Conservation (phyloP, 2,888 invertebrate genomes). For the Xestia sexstrigata region DNA sequence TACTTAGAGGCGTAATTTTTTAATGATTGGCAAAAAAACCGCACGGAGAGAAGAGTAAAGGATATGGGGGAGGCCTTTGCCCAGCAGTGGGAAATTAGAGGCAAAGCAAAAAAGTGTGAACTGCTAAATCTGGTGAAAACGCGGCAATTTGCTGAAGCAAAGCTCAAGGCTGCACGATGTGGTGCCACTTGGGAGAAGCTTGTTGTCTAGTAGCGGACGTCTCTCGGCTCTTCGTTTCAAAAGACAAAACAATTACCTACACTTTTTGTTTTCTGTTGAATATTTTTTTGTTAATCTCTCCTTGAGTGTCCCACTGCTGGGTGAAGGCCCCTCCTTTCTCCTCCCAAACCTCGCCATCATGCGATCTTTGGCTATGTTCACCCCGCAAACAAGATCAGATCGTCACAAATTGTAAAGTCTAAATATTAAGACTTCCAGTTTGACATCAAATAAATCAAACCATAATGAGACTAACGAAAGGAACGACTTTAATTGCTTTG, state of each 20-base stretch:
- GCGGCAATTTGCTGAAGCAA: no score
- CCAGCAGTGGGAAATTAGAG: no score
- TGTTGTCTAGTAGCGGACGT: neutral
- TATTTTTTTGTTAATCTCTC: neutral
- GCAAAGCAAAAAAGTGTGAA: no score
- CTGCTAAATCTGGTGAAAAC: no score
- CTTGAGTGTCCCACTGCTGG: neutral
- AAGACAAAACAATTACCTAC: neutral
- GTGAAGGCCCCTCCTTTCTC: neutral
- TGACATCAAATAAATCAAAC: slow-evolving; percentile 38
- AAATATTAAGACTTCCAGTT: slow-evolving; percentile 24
- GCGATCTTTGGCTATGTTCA: neutral
- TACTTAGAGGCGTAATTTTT: neutral
- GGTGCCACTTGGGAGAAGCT: no score
- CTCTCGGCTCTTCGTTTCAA: neutral
- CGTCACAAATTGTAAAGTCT: slow-evolving; percentile 4
- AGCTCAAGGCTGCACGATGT: no score
- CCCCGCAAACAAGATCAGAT: neutral
- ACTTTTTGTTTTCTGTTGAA: no score
- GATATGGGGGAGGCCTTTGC: no score
- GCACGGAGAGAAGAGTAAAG: neutral
- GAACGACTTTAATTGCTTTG: slow-evolving; percentile 44
- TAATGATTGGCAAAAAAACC: neutral
- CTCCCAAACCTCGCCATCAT: neutral
- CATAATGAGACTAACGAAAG: slow-evolving; percentile 41